These are phyloP conservation scores for Crocuta crocuta DNA, from an alignment of 2,113 vertebrate species.

Conservation along the genomic window DNA sequence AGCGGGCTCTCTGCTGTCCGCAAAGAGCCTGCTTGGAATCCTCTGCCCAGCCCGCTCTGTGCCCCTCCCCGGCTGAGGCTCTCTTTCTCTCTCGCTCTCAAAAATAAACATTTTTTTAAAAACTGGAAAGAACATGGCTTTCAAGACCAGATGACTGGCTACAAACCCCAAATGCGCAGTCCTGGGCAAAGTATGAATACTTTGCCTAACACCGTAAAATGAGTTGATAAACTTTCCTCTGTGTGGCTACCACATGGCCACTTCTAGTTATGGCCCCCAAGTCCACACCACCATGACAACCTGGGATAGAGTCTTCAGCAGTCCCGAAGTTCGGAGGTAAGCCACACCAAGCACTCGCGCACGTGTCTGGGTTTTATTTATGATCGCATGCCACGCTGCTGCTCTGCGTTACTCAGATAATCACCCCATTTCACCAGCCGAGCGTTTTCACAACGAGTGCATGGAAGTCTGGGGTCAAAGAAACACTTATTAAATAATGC, in stretches of 20 bases:
- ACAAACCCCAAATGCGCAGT: too few species aligned
- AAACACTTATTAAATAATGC: slow-evolving; percentile 38
- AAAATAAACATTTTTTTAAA: too few species aligned
- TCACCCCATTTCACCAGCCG: not conserved
- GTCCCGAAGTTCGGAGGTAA: too few species aligned
- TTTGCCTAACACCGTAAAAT: not conserved
- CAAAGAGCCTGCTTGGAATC: too few species aligned
- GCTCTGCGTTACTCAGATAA: not conserved
- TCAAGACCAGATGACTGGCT: not conserved
- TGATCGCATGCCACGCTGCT: fast-evolving
- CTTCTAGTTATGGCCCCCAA: not conserved
- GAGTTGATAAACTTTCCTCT: not conserved
- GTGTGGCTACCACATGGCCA: fast-evolving
- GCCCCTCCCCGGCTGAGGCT: too few species aligned
- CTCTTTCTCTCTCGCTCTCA: too few species aligned
- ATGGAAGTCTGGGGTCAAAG: slow-evolving; percentile 48
- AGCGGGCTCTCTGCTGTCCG: too few species aligned
- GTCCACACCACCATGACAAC: fast-evolving
- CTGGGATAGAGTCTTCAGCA: too few species aligned
- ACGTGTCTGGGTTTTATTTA: not conserved
- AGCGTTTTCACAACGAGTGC: slow-evolving; percentile 13
- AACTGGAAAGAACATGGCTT: not conserved
- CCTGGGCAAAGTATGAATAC: too few species aligned
- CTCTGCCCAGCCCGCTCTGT: too few species aligned
- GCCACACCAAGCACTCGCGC: fast-evolving